Percentiles rank a stretch among this genome's conserved stretches.
Conservation (phyloP, 2,888 invertebrate species). For the Archips crataeganus region DNA sequence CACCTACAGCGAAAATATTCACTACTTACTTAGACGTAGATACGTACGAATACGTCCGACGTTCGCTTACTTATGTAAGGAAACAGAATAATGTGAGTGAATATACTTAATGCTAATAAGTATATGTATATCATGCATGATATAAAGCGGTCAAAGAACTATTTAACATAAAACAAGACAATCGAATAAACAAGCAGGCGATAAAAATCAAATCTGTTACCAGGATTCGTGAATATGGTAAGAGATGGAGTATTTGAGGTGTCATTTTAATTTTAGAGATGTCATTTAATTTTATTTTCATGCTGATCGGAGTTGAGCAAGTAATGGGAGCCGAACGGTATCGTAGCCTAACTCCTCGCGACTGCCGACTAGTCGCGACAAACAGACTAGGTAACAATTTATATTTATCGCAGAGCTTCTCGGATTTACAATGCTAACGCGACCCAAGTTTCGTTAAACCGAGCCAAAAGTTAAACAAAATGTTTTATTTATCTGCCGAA, state of each 20-base stretch:
- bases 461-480: slow-evolving; percentile 32
- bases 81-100: slow-evolving; percentile 8
- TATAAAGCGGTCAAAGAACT: slow-evolving; percentile 27
- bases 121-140: slow-evolving; percentile 4
- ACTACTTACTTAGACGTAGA: not conserved
- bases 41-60: not conserved
- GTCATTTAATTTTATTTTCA: slow-evolving; percentile 50
- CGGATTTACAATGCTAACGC: slow-evolving; percentile 17
- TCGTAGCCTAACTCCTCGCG: slow-evolving; percentile 55
- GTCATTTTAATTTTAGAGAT: slow-evolving; percentile 40
- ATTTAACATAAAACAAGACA: slow-evolving; percentile 15
- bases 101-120: slow-evolving; percentile 28
- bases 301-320: slow-evolving; percentile 57
- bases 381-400: slow-evolving; percentile 26
- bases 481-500: slow-evolving; percentile 37
- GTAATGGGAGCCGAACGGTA: slow-evolving; percentile 58
- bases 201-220: not conserved
- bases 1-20: not conserved
- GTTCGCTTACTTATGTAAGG: slow-evolving; percentile 8
- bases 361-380: slow-evolving; percentile 34
- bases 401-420: slow-evolving; percentile 15
- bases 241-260: slow-evolving; percentile 35
- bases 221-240: not conserved
- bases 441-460: slow-evolving; percentile 24
- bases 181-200: slow-evolving; percentile 9